Evolutionary conservation across 2,113 vertebrate species (phyloP).

Genomic region (Gnathonemus longibarbis): DNA sequence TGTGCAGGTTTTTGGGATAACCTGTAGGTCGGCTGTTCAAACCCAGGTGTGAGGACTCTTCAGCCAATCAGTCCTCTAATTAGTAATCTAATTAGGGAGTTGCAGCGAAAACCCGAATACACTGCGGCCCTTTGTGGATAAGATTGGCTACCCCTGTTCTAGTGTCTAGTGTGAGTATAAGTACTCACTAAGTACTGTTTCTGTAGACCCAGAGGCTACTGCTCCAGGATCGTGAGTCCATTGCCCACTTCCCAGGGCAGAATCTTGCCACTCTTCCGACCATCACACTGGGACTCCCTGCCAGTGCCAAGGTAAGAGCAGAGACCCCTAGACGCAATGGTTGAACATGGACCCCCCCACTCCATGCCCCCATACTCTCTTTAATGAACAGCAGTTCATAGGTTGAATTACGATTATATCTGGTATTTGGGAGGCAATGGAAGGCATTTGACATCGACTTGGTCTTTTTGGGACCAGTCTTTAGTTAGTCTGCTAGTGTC

Average conservation of each 20-base stretch:
- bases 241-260: slow-evolving; percentile 73
- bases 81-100: too few species aligned
- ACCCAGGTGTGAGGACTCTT: too few species aligned
- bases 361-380: not conserved
- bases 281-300: slow-evolving; percentile 82
- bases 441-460: not conserved
- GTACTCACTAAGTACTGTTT: slow-evolving; percentile 33
- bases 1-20: too few species aligned
- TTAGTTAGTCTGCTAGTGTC: not conserved
- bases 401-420: not conserved
- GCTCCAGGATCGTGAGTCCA: slow-evolving; percentile 55
- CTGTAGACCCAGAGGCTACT: slow-evolving; percentile 60
- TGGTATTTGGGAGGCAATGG: not conserved
- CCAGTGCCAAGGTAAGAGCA: slow-evolving; percentile 73
- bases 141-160: too few species aligned
- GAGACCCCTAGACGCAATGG: not conserved
- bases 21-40: too few species aligned
- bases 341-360: not conserved
- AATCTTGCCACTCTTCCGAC: slow-evolving; percentile 74
- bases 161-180: not conserved
- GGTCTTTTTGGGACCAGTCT: not conserved
- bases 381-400: not conserved
- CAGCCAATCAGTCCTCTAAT: too few species aligned
- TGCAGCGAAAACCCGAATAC: too few species aligned
- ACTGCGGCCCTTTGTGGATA: too few species aligned